phyloP scores from a whole-genome alignment of 92 coral and sea anemone species.

The Diadumene lineata region DNA sequence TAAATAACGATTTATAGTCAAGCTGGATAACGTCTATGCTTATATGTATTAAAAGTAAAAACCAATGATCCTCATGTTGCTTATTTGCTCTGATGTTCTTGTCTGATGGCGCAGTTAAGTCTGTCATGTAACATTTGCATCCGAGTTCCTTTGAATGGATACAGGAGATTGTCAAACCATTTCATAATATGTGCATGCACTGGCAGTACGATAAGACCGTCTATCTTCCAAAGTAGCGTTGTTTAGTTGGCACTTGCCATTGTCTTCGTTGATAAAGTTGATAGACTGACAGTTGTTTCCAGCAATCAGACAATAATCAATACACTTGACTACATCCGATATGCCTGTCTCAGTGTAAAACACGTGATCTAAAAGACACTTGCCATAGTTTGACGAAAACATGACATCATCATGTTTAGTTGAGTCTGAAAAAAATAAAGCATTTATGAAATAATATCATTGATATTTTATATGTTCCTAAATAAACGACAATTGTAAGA shows the following conservation, averaged over 20 bases:
- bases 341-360: conserved; percentile 16
- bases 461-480: not conserved
- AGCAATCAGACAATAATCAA: conserved; percentile 13
- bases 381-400: conserved; percentile 1
- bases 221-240: not conserved
- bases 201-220: not conserved
- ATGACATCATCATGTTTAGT: not conserved
- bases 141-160: too few species aligned
- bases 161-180: not conserved
- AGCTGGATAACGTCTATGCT: too few species aligned
- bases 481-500: too few species aligned
- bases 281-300: conserved; percentile 17
- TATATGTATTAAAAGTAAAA: too few species aligned
- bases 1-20: too few species aligned
- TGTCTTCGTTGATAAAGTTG: not conserved
- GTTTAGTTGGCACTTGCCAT: conserved; percentile 15
- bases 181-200: not conserved
- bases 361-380: conserved; percentile 7
- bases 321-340: not conserved
- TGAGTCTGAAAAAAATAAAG: not conserved
- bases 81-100: too few species aligned
- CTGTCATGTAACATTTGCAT: too few species aligned
- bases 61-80: too few species aligned
- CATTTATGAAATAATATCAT: not conserved
- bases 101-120: too few species aligned